Evolutionary conservation across 2,888 invertebrate genomes (phyloP).

Genomic region (Rutpela maculata): DNA sequence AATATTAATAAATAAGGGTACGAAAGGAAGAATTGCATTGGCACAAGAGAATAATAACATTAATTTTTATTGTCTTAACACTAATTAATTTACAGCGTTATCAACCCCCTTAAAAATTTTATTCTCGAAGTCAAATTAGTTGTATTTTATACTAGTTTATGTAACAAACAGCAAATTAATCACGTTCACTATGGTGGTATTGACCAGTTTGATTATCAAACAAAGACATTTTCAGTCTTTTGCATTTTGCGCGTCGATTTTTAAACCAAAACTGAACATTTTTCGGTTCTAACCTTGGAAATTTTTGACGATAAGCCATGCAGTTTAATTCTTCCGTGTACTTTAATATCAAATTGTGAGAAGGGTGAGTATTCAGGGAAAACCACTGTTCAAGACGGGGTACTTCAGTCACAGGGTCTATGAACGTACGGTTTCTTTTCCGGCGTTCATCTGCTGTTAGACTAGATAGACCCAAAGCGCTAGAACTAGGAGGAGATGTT

Average conservation of each 20-base stretch:
- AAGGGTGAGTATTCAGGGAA: constrained; percentile 97
- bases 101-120: constrained; percentile 56
- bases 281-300: constrained; percentile 98
- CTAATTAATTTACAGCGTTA: constrained; percentile 29
- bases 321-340: constrained; percentile 98
- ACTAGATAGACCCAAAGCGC: constrained; percentile 76
- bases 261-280: constrained; percentile 99
- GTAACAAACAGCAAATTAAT: constrained; percentile 69
- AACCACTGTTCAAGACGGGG: constrained; percentile 97
- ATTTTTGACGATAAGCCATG: constrained; percentile 98
- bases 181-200: constrained; percentile 78
- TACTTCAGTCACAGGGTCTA: constrained; percentile 99
- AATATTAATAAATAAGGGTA: constrained; percentile 13
- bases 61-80: constrained; percentile 43
- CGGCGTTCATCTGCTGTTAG: constrained; percentile 89
- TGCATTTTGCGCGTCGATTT: constrained; percentile 98
- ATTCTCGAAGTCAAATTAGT: constrained; percentile 20
- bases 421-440: constrained; percentile 98
- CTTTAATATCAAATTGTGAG: constrained; percentile 97
- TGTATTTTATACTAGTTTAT: constrained; percentile 13
- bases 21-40: constrained; percentile 24
- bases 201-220: constrained; percentile 85
- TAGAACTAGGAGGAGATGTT: constrained; percentile 78
- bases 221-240: constrained; percentile 93
- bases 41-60: constrained; percentile 32